Base-by-base conservation (phyloP, 2,797 vertebrate species). In the Pseudochromis fuscus region DNA sequence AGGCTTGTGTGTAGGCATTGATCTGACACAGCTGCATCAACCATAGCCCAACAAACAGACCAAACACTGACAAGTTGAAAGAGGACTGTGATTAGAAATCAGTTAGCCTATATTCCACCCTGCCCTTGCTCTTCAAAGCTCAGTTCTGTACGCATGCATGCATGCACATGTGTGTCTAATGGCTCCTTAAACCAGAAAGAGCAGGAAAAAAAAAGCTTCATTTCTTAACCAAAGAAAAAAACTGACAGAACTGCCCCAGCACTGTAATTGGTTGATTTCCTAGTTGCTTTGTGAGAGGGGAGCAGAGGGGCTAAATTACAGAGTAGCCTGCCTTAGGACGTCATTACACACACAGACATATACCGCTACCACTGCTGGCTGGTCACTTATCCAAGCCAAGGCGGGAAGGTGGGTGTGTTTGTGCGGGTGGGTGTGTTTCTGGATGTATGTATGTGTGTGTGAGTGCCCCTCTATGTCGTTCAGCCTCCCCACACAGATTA, bases 241-340 rank as follows among this genome's bases (percentile, higher is more conserved):
- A 71, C 91, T 84, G 81, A 90, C 82, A 85, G 83, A 86, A 86
- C 77, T 72, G 78, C 48, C 72, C 45, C 52, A 82, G 83, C 87
- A 82, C 87, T 90, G 85, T 91, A 93, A 93, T 92, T 91, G 88
- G 82, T 86, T 72, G 83, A 91, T 87, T 87, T 90, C 85, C 87
- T 72, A 69, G 79, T 70, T 74, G 77, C 82, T 88, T 87, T 83
- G 88, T 83, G 79, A 83, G 83, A 77, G 79, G 81, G 82, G 79
- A 85, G 68, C 79, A 75, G 82, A 84, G 87, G 84, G 80, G 74
- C 77, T 77, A 93, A 93, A 94, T 94, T 93, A 94, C 89, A 94
- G 93, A 91, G 90, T 73, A 76, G 75, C 74, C 70, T 71, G 81
- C 82, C 79, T 76, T 25, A 85, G 83, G 86, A 87, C 77, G 74